Percentiles rank a stretch among this genome's conserved stretches.
Conservation (phyloP, 2,797 vertebrate genomes). For the Myripristis murdjan region DNA sequence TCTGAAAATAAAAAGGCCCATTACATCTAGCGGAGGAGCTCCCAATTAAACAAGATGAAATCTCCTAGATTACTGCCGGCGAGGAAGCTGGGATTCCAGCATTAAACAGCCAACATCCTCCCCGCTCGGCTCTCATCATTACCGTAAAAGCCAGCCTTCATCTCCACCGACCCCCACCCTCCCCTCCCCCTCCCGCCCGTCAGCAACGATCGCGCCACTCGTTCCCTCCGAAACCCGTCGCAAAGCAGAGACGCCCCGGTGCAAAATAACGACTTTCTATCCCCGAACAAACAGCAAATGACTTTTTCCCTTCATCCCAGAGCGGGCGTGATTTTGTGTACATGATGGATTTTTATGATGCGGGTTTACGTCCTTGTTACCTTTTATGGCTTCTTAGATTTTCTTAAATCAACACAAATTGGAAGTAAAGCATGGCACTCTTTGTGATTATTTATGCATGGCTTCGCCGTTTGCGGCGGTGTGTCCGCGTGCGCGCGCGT, state of each 20-base stretch:
- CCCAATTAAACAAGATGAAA: constrained; percentile 54
- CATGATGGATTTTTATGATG: constrained; percentile 74
- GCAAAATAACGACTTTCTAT: constrained; percentile 18
- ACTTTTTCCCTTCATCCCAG: constrained; percentile 8
- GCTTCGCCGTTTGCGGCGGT: constrained; percentile 47
- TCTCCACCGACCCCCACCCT: constrained; percentile 14
- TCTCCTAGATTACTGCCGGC: constrained; percentile 46
- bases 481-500: constrained; percentile 5
- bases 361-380: constrained; percentile 78
- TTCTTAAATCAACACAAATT: constrained; percentile 83
- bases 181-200: constrained; percentile 7
- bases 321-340: constrained; percentile 1
- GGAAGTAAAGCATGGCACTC: constrained; percentile 76
- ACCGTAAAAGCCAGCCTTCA: constrained; percentile 71
- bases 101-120: constrained; percentile 76
- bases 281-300: constrained; percentile 31
- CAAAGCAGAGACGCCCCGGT: constrained; percentile 17
- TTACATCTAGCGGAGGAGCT: constrained; percentile 48
- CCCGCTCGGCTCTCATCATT: constrained; percentile 70
- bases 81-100: constrained; percentile 57
- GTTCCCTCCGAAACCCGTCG: constrained; percentile 30
- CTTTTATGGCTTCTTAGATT: constrained; percentile 79
- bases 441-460: constrained; percentile 72
- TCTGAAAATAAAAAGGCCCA: constrained; percentile 55
- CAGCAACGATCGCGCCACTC: constrained; percentile 30